Evolutionary conservation across 2,797 vertebrate genomes (phyloP), one percentile per base, ranked within the genome.

Genomic region (Notolabrus celidotus): DNA sequence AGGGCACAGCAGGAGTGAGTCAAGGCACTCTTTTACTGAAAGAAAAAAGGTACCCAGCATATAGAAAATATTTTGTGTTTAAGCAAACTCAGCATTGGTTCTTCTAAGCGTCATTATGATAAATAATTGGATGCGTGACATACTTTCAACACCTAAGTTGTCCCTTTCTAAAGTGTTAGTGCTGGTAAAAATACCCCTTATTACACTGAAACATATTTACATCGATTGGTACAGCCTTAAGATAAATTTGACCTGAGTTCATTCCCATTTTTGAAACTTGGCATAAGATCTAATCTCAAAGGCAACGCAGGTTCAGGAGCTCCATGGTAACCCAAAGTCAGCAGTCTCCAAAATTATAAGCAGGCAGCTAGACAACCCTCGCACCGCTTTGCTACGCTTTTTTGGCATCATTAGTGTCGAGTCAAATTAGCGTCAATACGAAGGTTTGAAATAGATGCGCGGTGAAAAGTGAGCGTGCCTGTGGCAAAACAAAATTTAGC

Each of bases 401-500:
- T 89, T 88, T 81, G 74, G 86, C 77, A 76, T 91, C 86, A 89
- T 91, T 91, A 89, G 68, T 69, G 89, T 90, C 86, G 19, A 77
- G 73, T 80, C 77, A 69, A 89, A 90, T 88, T 87, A 88, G 68
- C 29, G 10, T 90, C 85, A 87, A 71, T 66, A 29, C 50, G 62
- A 78, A 59, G 50, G 65, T 65, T 86, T 64, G 77, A 84, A 86
- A 87, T 80, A 82, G 71, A 88, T 62, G 71, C 27, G 34, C 7
- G n/a, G 56, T 34, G 66, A 87, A 82, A 79, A 75, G 64, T 74
- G 66, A 79, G 67, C 66, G 29, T 0, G 82, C 85, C 79, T 64
- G 29, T 67, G 86, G 88, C 84, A 57, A 79, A 51, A 43, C 5
- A 38, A 55, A 49, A 66, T 71, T 55, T 67, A 29, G 64, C 65